Evolutionary conservation across 2,797 vertebrate genomes (phyloP).

Genomic region (Etheostoma perlongum): DNA sequence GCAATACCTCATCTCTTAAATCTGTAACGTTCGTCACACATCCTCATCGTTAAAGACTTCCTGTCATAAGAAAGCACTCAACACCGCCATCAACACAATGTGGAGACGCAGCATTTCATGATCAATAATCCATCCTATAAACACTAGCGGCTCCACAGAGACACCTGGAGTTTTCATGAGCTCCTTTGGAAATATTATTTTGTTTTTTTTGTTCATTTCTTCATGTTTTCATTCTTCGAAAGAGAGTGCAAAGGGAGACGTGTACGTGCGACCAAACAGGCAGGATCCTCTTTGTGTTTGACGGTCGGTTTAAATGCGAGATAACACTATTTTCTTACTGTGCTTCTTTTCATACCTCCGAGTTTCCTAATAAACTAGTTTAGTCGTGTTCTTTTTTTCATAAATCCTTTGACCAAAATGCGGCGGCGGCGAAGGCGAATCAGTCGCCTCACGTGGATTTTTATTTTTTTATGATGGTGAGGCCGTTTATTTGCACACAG

Average conservation of each 20-base stretch:
- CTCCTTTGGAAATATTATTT: slow-evolving; percentile 74
- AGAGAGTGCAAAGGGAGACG: slow-evolving; percentile 83
- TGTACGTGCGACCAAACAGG: slow-evolving; percentile 77
- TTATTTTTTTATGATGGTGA: slow-evolving; percentile 47
- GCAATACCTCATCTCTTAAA: slow-evolving; percentile 99
- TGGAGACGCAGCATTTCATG: slow-evolving; percentile 21
- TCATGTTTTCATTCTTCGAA: slow-evolving; percentile 83
- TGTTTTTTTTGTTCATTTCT: slow-evolving; percentile 72
- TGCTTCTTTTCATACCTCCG: slow-evolving; percentile 93
- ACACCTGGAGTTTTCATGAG: neutral
- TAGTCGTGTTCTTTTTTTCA: slow-evolving; percentile 89
- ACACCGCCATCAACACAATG: slow-evolving; percentile 35
- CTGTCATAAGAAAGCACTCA: slow-evolving; percentile 60
- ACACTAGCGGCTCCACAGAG: slow-evolving; percentile 20
- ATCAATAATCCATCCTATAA: slow-evolving; percentile 1
- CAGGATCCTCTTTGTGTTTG: slow-evolving; percentile 87
- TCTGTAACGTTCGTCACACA: slow-evolving; percentile 88
- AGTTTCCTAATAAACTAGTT: slow-evolving; percentile 90
- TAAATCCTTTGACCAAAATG: slow-evolving; percentile 72
- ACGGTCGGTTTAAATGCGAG: slow-evolving; percentile 88
- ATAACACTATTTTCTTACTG: slow-evolving; percentile 97
- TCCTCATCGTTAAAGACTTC: slow-evolving; percentile 43
- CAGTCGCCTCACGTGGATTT: slow-evolving; percentile 23
- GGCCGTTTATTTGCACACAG: slow-evolving; percentile 66
- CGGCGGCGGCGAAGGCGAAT: slow-evolving; percentile 64